Evolutionary conservation across 2,888 invertebrate genomes (phyloP), one percentile per base, ranked within the genome.

Genomic region (Ametastegia equiseti): DNA sequence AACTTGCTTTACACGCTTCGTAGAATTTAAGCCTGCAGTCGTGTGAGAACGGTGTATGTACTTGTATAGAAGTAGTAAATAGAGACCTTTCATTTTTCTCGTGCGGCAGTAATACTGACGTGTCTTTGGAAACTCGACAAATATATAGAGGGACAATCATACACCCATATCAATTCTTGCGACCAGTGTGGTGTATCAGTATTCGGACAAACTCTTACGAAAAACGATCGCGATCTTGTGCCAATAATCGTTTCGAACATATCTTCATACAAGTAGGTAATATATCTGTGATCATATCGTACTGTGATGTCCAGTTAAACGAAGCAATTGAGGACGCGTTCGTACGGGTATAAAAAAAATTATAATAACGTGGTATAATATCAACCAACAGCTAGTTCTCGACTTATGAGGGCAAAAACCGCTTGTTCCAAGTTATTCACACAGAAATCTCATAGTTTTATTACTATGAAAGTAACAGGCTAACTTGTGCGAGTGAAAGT

Each of bases 401-500:
- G 23, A 19, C 11, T n/a, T 54, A 54, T 23, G 9, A 54, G 23
- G 11, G 9, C 23, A 23, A 4, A 2, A 54, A 54, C 23, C 23
- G 54, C 3, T 54, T 54, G 11, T 23, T 23, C 23, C 23, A 19
- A 23, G 54, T 19, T n/a, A 19, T 23, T 54, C 23, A 6, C 54
- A 7, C 23, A 54, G 23, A 50, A 54, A 54, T 23, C 54, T 23
- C 54, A 23, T 9, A 19, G 23, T n/a, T 23, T 19, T 39, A 67
- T 39, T n/a, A 67, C 65, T 19, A 39, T 36, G 65, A 45, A 15
- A 27, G 27, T 45, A 11, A 19, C 23, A 19, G 2, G 15, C 54
- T 23, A 13, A 54, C n/a, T n/a, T n/a, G n/a, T n/a, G 75, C 36
- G 15, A 33, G 36, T 75, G 75, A 54, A 71, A 71, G 71, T 47